Conservation (phyloP, 2,797 vertebrate genomes). For the Eupleurogrammus muticus region DNA sequence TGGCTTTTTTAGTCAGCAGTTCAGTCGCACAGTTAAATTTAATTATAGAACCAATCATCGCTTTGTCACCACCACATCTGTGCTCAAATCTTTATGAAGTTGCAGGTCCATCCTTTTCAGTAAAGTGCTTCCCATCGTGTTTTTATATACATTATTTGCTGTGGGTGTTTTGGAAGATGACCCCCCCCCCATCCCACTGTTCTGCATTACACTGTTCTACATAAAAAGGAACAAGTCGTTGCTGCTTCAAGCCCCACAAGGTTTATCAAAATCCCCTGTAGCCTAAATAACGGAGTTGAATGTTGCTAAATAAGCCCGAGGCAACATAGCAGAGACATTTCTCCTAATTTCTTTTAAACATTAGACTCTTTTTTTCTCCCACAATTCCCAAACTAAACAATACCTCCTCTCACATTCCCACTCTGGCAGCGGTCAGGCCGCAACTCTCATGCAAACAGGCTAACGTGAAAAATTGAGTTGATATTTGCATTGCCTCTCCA, state of each 20-base stretch:
- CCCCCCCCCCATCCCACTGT: background rate
- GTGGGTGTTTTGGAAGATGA: background rate
- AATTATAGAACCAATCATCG: slow-evolving; percentile 8
- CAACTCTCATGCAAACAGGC: background rate
- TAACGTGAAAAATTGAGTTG: background rate
- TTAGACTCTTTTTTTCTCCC: slow-evolving; percentile 7
- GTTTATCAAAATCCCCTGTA: slow-evolving; percentile 14
- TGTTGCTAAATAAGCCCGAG: slow-evolving; percentile 14
- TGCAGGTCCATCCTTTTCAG: background rate
- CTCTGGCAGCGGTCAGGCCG: background rate
- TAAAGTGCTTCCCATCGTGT: background rate
- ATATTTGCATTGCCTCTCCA: background rate
- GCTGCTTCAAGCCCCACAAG: background rate
- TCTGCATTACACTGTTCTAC: background rate
- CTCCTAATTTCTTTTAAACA: slow-evolving; percentile 1
- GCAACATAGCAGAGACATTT: slow-evolving; percentile 1
- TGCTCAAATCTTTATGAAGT: background rate
- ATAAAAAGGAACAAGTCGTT: slow-evolving; percentile 3
- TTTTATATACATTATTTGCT: slow-evolving; percentile 11
- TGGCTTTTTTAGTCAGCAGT: too few species aligned
- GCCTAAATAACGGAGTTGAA: slow-evolving; percentile 5
- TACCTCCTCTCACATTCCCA: background rate
- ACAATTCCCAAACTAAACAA: background rate
- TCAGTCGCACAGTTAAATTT: background rate
- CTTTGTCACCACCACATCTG: background rate